phyloP scores from a whole-genome alignment of 2,797 vertebrate genomes.

The Sphenopsis melanotis region DNA sequence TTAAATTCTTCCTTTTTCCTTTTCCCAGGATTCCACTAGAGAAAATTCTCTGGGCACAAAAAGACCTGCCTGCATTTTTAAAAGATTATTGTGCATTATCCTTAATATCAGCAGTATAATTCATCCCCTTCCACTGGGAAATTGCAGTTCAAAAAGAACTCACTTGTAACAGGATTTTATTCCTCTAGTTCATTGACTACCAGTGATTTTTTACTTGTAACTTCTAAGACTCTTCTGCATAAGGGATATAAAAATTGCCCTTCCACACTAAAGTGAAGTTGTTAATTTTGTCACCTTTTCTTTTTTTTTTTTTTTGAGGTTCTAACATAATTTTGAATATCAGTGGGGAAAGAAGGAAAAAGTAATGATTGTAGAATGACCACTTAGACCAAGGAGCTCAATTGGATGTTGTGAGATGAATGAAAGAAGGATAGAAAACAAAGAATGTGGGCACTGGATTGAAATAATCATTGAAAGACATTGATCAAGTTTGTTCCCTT shows the following conservation, averaged over 20 bases:
- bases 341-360: neutral
- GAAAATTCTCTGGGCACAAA: neutral
- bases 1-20: neutral
- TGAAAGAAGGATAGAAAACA: neutral
- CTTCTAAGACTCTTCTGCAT: neutral
- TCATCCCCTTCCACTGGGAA: neutral
- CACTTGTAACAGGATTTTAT: slow-evolving; percentile 6
- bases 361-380: neutral
- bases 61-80: neutral
- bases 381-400: neutral
- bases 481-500: neutral
- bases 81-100: neutral
- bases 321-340: neutral
- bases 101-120: neutral
- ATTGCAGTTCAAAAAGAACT: neutral
- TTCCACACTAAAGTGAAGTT: neutral
- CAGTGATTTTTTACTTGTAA: neutral
- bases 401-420: neutral
- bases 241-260: neutral
- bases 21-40: neutral
- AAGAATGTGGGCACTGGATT: neutral
- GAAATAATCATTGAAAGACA: neutral
- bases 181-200: neutral
- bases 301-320: neutral
- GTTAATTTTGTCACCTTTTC: neutral